Evolutionary conservation across 2,888 invertebrate species (phyloP).

Genomic region (Pollenia griseotomentosa): DNA sequence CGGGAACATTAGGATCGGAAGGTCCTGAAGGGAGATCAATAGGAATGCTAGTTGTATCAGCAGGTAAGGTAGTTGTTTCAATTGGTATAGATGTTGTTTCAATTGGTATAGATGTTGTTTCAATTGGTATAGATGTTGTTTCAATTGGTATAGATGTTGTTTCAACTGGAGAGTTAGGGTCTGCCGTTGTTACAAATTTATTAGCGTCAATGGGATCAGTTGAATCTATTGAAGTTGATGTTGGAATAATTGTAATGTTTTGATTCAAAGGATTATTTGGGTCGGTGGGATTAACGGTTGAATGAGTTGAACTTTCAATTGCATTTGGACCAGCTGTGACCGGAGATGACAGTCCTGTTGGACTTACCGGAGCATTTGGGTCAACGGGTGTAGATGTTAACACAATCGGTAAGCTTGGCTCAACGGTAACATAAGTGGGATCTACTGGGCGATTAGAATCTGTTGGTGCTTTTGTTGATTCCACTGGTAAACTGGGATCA

Average conservation of each 20-base stretch:
- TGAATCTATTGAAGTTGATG: no score
- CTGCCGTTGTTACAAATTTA: no score
- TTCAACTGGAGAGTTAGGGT: no score
- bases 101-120: no score
- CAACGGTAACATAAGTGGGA: background rate
- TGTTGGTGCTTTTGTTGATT: conserved; percentile 28
- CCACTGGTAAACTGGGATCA: background rate
- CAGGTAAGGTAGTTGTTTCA: no score
- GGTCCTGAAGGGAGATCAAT: conserved; percentile 14
- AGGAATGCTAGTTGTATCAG: no score
- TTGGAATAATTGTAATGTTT: no score
- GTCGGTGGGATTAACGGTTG: conserved; percentile 51
- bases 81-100: no score
- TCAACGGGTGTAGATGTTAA: conserved; percentile 39
- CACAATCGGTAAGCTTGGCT: conserved; percentile 6
- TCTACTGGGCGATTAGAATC: background rate
- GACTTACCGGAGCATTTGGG: conserved; percentile 59
- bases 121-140: no score
- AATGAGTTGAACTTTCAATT: background rate
- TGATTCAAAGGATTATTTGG: background rate
- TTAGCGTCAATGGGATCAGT: no score
- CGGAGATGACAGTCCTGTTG: background rate
- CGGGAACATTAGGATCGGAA: background rate
- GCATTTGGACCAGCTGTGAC: no score
- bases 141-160: no score